Evolutionary conservation across 2,113 vertebrate genomes (phyloP).

Genomic region (Melospiza melodia): DNA sequence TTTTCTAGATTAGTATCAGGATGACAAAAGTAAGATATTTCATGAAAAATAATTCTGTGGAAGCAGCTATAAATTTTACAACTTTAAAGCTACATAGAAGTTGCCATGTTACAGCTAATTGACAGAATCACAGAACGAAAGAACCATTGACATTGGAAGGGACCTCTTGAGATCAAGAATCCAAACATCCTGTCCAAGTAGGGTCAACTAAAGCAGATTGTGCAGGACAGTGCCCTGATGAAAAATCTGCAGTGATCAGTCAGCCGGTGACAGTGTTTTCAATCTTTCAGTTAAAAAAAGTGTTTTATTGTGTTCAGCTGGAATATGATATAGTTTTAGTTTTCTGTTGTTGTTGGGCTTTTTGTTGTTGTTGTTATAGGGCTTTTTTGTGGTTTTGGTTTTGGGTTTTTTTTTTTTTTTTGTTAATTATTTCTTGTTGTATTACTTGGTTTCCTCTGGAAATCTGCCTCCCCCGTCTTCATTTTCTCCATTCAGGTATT

Average conservation of each 20-base stretch:
- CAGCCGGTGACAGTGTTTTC: not conserved
- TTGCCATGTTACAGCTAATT: not conserved
- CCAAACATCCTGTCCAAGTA: not conserved
- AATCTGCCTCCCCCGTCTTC: not conserved
- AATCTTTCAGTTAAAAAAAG: not conserved
- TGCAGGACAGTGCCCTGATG: not conserved
- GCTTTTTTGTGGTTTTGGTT: not conserved
- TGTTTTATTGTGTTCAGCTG: not conserved
- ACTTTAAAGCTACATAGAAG: not conserved
- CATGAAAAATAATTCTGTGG: not conserved
- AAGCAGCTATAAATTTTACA: not conserved
- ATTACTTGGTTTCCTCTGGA: not conserved
- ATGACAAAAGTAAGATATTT: not conserved
- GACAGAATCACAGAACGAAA: not conserved
- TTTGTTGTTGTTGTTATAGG: not conserved
- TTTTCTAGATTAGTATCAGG: not conserved
- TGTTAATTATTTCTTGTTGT: not conserved
- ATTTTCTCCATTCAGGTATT: not conserved
- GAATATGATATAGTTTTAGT: not conserved
- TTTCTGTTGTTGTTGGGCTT: not conserved
- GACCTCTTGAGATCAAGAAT: not conserved
- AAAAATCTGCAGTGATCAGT: not conserved
- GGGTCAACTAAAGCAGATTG: not conserved
- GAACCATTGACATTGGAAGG: accelerated
- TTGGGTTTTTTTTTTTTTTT: not conserved